These are phyloP conservation scores for Spodoptera litura DNA, from an alignment of 1,140 invertebrate species.

Conservation along the genomic window DNA sequence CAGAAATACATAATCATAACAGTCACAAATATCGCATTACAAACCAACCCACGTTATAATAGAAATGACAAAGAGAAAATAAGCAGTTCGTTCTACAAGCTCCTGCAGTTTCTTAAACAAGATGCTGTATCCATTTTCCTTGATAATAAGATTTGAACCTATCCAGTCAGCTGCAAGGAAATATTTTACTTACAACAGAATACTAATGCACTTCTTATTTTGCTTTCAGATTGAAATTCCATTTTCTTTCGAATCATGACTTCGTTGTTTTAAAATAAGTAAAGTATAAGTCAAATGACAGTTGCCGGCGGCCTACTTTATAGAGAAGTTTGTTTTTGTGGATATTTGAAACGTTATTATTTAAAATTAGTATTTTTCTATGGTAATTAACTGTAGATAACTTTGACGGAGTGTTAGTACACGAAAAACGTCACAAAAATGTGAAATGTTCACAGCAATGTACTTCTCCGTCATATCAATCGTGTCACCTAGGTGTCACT, in stretches of 20 bases:
- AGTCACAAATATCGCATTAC: slow-evolving; percentile 3
- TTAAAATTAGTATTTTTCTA: no score
- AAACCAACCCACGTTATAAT: slow-evolving; percentile 10
- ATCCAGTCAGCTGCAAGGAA: slow-evolving; percentile 52
- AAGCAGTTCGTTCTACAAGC: slow-evolving; percentile 1
- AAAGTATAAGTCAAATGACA: not conserved
- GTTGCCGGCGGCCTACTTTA: slow-evolving; percentile 7
- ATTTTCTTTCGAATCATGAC: slow-evolving; percentile 19
- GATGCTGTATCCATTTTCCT: slow-evolving; percentile 43
- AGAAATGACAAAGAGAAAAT: not conserved
- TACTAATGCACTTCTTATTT: slow-evolving; percentile 34
- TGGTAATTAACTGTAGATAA: no score
- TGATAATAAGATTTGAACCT: slow-evolving; percentile 56
- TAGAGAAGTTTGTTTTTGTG: not conserved
- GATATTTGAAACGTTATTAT: no score
- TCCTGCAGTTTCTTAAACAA: slow-evolving; percentile 7
- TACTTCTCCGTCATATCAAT: no score
- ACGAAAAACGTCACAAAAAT: no score
- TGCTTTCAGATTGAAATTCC: slow-evolving; percentile 35
- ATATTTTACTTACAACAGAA: slow-evolving; percentile 44
- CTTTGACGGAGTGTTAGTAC: no score
- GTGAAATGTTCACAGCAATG: no score
- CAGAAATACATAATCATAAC: not conserved
- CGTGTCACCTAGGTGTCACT: no score
- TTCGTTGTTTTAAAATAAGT: slow-evolving; percentile 23